phyloP scores from a whole-genome alignment of 2,888 invertebrate genomes.

The Synanthedon vespiformis region DNA sequence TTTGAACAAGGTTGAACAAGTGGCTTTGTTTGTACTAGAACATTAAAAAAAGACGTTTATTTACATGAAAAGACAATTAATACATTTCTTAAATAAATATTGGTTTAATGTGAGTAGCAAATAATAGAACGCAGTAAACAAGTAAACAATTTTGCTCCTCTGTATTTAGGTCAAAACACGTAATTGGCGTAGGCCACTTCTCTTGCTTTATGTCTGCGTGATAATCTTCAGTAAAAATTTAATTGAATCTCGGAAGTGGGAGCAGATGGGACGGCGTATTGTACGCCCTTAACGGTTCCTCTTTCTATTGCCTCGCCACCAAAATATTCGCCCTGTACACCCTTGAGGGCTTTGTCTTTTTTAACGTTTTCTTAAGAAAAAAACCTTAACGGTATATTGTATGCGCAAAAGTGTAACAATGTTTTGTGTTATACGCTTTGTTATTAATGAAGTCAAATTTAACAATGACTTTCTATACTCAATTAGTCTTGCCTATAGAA shows the following conservation, averaged over 20 bases:
- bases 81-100: too few relatives aligned
- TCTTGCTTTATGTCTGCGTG: conserved; percentile 51
- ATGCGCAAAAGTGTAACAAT: background rate
- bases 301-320: conserved; percentile 16
- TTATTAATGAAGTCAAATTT: background rate
- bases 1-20: too few relatives aligned
- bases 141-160: background rate
- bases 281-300: conserved; percentile 27
- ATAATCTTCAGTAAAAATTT: conserved; percentile 70
- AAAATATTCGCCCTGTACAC: conserved; percentile 24
- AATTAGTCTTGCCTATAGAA: too few relatives aligned
- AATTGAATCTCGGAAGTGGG: conserved; percentile 60
- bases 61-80: too few relatives aligned
- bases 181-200: conserved; percentile 13
- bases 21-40: too few relatives aligned
- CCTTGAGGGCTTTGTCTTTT: conserved; percentile 28
- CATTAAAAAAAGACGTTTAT: too few relatives aligned
- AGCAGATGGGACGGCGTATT: conserved; percentile 53
- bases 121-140: background rate
- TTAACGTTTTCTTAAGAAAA: conserved; percentile 7
- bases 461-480: background rate
- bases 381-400: conserved; percentile 1
- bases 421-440: background rate
- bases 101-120: too few relatives aligned
- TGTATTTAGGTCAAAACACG: conserved; percentile 9